A percentile compares a stretch with the other conserved stretches of the same genome.
phyloP scores from a whole-genome alignment of 2,888 invertebrate species.

The Sinhomidia bicolor region DNA sequence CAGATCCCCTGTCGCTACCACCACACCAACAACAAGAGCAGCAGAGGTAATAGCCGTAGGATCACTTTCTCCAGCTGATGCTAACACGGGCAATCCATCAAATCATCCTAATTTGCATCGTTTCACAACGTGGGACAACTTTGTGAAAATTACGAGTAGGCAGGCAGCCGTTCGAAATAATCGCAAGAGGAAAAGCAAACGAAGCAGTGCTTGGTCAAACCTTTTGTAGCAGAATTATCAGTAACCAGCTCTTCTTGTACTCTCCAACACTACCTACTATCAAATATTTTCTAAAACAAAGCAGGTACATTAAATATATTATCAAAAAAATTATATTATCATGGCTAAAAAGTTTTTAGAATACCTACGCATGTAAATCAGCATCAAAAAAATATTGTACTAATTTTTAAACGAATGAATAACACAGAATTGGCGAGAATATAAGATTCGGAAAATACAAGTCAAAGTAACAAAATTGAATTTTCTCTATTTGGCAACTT shows the following conservation, averaged over 20 bases:
- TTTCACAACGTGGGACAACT: constrained; percentile 55
- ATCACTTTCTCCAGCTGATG: background rate
- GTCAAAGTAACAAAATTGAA: no score
- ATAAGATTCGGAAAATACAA: no score
- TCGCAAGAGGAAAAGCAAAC: constrained; percentile 54
- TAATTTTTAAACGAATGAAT: no score
- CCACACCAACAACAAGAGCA: background rate
- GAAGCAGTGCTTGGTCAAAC: constrained; percentile 48
- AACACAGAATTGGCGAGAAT: no score
- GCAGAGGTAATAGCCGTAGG: background rate
- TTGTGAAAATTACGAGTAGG: constrained; percentile 20
- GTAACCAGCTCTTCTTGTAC: background rate
- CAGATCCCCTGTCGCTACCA: constrained; percentile 43
- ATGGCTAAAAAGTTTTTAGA: no score
- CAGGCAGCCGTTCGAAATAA: background rate
- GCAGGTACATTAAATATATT: background rate
- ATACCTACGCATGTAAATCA: no score
- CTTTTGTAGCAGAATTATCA: constrained; percentile 56
- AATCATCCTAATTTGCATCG: constrained; percentile 48
- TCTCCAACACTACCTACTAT: background rate
- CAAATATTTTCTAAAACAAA: background rate
- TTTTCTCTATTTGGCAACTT: background rate
- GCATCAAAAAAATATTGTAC: no score
- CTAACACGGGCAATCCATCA: constrained; percentile 57
- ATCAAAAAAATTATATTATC: no score